These are phyloP conservation scores for Catostylus mosaicus DNA, from an alignment of 30 jellyfish, hydroid and myxozoan genomes.

Conservation along the genomic window DNA sequence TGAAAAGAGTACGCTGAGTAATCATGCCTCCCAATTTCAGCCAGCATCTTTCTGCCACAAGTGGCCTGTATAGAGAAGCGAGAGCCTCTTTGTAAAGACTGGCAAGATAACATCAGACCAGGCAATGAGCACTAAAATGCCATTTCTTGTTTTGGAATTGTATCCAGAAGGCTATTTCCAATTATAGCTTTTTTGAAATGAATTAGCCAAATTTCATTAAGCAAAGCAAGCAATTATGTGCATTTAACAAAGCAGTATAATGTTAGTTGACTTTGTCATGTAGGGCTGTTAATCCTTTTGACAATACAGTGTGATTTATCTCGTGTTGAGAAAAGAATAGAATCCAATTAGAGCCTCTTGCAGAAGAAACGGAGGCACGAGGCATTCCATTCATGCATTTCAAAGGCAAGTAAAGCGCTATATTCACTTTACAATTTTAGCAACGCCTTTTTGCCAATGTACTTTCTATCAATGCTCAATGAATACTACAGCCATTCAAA, in stretches of 20 bases:
- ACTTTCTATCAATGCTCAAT: too few relatives aligned
- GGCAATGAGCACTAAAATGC: slow-evolving; percentile 23
- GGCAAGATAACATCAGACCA: slow-evolving; percentile 52
- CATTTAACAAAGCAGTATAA: neutral
- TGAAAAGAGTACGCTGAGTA: too few relatives aligned
- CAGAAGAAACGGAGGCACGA: slow-evolving; percentile 45
- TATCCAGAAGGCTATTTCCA: slow-evolving; percentile 3
- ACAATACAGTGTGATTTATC: slow-evolving; percentile 44
- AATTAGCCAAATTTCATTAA: neutral
- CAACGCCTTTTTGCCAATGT: too few relatives aligned
- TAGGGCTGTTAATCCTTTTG: slow-evolving; percentile 32
- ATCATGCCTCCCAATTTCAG: neutral
- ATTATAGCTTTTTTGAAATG: neutral
- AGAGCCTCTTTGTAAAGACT: slow-evolving; percentile 16
- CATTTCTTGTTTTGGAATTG: slow-evolving; percentile 4
- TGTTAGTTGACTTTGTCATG: slow-evolving; percentile 40
- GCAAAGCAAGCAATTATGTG: neutral
- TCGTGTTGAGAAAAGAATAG: slow-evolving; percentile 45
- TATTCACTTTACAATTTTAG: too few relatives aligned
- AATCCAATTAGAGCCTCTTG: slow-evolving; percentile 66
- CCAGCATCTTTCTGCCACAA: neutral
- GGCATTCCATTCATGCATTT: slow-evolving; percentile 20
- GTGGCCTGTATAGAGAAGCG: slow-evolving; percentile 70
- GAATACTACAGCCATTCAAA: too few relatives aligned
- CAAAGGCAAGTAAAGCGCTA: neutral